Evolutionary conservation across 2,888 invertebrate genomes (phyloP).

Genomic region (Euclidia mi): DNA sequence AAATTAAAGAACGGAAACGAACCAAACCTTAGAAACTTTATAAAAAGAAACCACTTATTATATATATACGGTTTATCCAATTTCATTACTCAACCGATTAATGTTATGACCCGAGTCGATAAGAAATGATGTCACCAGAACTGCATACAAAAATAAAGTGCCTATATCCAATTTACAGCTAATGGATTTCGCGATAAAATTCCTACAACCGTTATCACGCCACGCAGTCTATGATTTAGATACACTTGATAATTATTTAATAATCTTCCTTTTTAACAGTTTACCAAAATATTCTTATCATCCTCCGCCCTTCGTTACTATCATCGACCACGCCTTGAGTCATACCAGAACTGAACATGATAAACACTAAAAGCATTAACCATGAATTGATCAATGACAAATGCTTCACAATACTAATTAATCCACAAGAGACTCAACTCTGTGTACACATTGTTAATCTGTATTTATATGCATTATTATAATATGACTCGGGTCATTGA

Average conservation of each 20-base stretch:
- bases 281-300: conserved; percentile 23
- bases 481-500: conserved; percentile 60
- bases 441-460: conserved; percentile 8
- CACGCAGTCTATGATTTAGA: neutral
- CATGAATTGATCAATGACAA: conserved; percentile 28
- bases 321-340: conserved; percentile 17
- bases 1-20: too few species aligned
- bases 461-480: conserved; percentile 29
- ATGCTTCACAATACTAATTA: conserved; percentile 43
- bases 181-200: conserved; percentile 13
- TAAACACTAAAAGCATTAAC: conserved; percentile 18
- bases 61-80: too few species aligned
- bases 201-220: conserved; percentile 10
- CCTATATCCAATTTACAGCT: conserved; percentile 5
- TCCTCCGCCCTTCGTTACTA: conserved; percentile 6
- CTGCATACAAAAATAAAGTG: neutral
- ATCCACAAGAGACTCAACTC: conserved; percentile 17
- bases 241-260: neutral
- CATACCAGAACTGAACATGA: conserved; percentile 29
- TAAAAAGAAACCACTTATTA: too few species aligned
- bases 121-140: neutral
- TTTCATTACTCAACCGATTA: too few species aligned
- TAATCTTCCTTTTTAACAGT: neutral
- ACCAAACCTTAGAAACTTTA: too few species aligned
- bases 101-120: neutral